phyloP scores from a whole-genome alignment of 2,113 vertebrate genomes.

The Phylloscopus trochilus region DNA sequence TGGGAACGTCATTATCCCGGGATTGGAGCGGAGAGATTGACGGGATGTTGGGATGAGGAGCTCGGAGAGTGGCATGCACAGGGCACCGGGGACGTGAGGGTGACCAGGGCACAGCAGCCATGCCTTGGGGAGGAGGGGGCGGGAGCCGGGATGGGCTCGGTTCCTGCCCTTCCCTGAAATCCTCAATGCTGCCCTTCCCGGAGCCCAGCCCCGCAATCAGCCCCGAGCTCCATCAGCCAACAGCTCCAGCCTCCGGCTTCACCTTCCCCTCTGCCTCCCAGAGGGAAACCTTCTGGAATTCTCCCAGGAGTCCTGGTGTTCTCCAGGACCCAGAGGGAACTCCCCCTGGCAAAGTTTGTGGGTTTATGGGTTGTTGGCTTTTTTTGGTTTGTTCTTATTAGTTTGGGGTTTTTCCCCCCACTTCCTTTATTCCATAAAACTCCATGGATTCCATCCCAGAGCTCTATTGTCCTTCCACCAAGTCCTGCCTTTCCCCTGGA shows the following conservation, averaged over 20 bases:
- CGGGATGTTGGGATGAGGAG: conserved; percentile 33
- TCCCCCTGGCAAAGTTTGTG: neutral
- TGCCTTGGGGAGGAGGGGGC: conserved; percentile 27
- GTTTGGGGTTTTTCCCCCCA: rapidly evolving
- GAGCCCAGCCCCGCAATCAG: neutral
- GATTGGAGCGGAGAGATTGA: neutral
- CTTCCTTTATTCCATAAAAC: neutral
- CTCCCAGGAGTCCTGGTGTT: neutral
- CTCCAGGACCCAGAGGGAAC: neutral
- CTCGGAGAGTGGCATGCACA: conserved; percentile 23
- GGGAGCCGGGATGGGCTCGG: conserved; percentile 9
- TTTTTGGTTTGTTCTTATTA: neutral
- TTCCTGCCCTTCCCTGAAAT: neutral
- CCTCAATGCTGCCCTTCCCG: neutral
- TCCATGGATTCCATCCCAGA: neutral
- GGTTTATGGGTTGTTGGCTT: rapidly evolving
- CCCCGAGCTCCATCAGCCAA: conserved; percentile 4
- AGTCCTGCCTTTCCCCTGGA: neutral
- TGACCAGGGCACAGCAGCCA: conserved; percentile 49
- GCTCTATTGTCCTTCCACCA: neutral
- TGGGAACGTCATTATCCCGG: conserved; percentile 38
- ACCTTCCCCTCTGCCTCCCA: conserved; percentile 26
- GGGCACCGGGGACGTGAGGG: conserved; percentile 2
- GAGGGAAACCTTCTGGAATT: neutral
- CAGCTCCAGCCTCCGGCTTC: neutral